These are phyloP conservation scores for Paratilapia polleni DNA, from an alignment of 2,113 vertebrate genomes.

Conservation along the genomic window DNA sequence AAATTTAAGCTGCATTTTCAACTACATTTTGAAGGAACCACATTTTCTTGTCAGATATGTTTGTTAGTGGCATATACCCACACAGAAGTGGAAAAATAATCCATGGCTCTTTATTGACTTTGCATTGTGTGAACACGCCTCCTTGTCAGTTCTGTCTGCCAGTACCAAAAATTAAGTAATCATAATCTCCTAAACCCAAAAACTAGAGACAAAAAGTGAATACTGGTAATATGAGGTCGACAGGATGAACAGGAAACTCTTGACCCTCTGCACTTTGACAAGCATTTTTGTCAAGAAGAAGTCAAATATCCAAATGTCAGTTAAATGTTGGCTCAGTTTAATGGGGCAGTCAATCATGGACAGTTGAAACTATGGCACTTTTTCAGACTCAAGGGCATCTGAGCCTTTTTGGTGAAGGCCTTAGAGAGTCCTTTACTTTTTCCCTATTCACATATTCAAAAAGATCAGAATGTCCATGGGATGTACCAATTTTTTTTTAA, in stretches of 20 bases:
- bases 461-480: too few relatives aligned
- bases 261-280: too few relatives aligned
- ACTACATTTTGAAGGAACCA: accelerated
- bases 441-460: too few relatives aligned
- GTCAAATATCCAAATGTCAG: too few relatives aligned
- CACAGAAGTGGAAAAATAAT: background rate
- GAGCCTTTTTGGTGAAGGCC: background rate
- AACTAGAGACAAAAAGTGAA: background rate
- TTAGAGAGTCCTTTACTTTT: too few relatives aligned
- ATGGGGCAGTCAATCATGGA: too few relatives aligned
- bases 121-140: background rate
- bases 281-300: background rate
- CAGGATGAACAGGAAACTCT: too few relatives aligned
- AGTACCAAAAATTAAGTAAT: background rate
- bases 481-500: too few relatives aligned
- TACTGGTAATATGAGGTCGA: too few relatives aligned
- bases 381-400: background rate
- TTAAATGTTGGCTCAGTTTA: background rate
- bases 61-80: background rate
- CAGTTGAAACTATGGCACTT: background rate
- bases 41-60: background rate
- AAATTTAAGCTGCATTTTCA: accelerated
- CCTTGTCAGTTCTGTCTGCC: background rate
- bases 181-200: background rate
- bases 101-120: accelerated